These are phyloP conservation scores for Clistopyga incitator DNA, from an alignment of 2,888 invertebrate genomes.

Conservation along the genomic window DNA sequence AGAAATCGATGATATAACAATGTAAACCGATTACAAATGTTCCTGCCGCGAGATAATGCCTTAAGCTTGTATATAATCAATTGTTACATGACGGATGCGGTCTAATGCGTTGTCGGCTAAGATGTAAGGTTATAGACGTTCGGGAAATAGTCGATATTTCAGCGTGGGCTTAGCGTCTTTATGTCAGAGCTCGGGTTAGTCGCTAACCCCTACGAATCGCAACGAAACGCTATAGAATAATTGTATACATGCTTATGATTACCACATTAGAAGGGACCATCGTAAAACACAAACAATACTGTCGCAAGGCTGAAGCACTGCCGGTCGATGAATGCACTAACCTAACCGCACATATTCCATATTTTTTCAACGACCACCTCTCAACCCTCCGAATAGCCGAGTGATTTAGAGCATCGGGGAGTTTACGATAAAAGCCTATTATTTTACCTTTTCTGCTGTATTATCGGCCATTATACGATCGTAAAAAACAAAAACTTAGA, in stretches of 20 bases:
- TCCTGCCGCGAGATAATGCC: not conserved
- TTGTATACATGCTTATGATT: constrained; percentile 57
- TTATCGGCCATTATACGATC: constrained; percentile 77
- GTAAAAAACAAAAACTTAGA: constrained; percentile 74
- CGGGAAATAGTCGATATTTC: constrained; percentile 25
- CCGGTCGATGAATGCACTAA: constrained; percentile 72
- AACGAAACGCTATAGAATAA: constrained; percentile 5
- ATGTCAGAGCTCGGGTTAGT: not conserved
- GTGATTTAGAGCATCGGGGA: not conserved
- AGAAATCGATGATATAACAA: not conserved
- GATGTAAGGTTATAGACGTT: constrained; percentile 54
- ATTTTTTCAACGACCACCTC: constrained; percentile 3
- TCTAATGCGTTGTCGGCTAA: constrained; percentile 7
- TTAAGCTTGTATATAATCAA: constrained; percentile 6
- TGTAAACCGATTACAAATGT: not conserved
- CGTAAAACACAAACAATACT: constrained; percentile 70
- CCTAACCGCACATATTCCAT: constrained; percentile 62
- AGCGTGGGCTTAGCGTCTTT: not conserved
- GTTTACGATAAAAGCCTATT: not conserved
- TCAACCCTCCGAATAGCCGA: not conserved
- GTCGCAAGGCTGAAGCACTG: constrained; percentile 63
- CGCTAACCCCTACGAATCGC: not conserved
- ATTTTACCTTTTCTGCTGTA: constrained; percentile 76
- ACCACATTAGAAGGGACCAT: constrained; percentile 73
- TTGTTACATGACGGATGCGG: constrained; percentile 1